Conservation (phyloP, 2,797 vertebrate species). For the Scyliorhinus canicula region DNA sequence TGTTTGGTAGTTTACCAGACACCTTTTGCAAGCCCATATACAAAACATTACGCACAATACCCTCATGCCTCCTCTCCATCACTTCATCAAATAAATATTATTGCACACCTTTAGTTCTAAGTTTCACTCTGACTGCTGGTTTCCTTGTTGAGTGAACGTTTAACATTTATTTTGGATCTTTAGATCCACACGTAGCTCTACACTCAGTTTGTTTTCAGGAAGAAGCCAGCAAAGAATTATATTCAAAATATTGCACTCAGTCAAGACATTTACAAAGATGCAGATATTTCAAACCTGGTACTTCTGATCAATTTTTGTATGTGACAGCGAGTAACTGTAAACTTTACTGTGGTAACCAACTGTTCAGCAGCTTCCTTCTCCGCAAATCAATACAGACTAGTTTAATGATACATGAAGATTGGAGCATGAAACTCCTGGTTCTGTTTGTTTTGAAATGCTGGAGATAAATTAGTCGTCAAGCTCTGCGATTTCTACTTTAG, state of each 20-base stretch:
- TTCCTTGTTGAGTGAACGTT: neutral
- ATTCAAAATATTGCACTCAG: neutral
- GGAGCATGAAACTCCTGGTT: constrained; percentile 28
- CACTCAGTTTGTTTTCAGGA: neutral
- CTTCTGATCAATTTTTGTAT: neutral
- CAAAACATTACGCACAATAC: neutral
- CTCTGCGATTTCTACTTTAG: constrained; percentile 29
- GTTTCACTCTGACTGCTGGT: neutral
- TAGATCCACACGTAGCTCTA: neutral
- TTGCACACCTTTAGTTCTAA: neutral
- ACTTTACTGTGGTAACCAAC: neutral
- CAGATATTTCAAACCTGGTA: neutral
- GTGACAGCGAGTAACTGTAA: neutral
- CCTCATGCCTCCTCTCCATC: neutral
- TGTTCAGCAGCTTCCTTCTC: neutral
- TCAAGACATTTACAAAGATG: neutral
- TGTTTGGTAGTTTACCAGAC: neutral
- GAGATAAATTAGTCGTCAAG: constrained; percentile 31
- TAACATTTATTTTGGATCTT: neutral
- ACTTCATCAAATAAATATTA: neutral
- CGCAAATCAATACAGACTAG: neutral
- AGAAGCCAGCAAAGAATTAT: too few relatives aligned
- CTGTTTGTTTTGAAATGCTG: constrained; percentile 31
- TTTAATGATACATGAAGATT: constrained; percentile 36
- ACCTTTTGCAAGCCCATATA: neutral